Base-by-base conservation (phyloP, 2,888 invertebrate genomes). In the Andrena bicolor region DNA sequence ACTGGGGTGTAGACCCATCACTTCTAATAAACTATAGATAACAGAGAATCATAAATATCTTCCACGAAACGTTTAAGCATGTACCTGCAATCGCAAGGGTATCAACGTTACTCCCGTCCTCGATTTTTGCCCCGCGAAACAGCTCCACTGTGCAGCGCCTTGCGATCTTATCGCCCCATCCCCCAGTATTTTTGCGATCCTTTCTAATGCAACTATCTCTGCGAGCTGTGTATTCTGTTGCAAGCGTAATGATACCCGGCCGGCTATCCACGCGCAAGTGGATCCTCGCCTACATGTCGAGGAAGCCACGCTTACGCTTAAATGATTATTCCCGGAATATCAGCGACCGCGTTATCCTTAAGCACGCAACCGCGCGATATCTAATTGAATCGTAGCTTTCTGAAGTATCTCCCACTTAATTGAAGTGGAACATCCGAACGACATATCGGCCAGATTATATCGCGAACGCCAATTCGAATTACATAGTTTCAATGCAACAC, bases 351-450 rank as follows among this genome's bases (percentile, higher is more conserved):
- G 53, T 48, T 69, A 63, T 48, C 63, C 48, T 4, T 16, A 10
- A 6, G 23, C 70, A 20, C 23, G 30, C 75, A 69, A 28, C 16
- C 32, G 13, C n/a, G 0, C 7, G 61, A 53, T 53, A 63, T 35
- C n/a, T 78, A 75, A 78, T 78, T 75, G 53, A 78, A 51, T 75
- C 53, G 61, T 63, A 53, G 53, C 23, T 13, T 60, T 28, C 41
- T 20, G n/a, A 68, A 53, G 28, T 41, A 53, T 56, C 51, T 5
- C 63, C 35, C 32, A 10, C 28, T 51, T 75, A 78, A 78, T 75
- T 75, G 68, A 75, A 74, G 49, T 6, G 10, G 51, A 20, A 30
- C 5, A 30, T 70, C 28, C 51, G 0, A 2, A 20, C 20, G 30
- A 68, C 20, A 66, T 56, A n/a, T 51, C 35, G 23, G 2, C 32